Evolutionary conservation across 2,888 invertebrate species (phyloP).

Genomic region (Zelleria hepariella): DNA sequence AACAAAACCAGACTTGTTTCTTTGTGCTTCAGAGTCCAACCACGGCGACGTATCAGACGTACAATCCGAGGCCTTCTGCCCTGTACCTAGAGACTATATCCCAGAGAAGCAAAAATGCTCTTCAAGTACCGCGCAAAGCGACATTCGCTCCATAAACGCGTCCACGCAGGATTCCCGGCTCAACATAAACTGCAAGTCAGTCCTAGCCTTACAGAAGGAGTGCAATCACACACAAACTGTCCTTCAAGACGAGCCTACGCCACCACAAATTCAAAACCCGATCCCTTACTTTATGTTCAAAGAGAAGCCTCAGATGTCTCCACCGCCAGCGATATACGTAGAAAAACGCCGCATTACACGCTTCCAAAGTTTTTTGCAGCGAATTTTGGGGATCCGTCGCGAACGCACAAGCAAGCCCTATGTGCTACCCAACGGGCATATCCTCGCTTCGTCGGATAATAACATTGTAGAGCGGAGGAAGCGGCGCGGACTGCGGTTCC

Average conservation of each 20-base stretch:
- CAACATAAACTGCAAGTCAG: neutral
- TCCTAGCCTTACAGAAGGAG: neutral
- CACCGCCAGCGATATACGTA: conserved; percentile 21
- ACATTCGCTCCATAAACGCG: neutral
- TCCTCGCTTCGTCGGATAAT: conserved; percentile 47
- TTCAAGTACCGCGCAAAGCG: neutral
- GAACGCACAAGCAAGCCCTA: conserved; percentile 15
- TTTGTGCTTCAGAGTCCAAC: conserved; percentile 34
- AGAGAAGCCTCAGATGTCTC: neutral
- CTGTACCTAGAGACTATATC: neutral
- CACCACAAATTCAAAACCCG: conserved; percentile 21
- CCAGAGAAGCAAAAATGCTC: neutral
- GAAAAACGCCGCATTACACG: conserved; percentile 25
- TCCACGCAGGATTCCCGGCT: neutral
- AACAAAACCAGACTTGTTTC: conserved; percentile 49
- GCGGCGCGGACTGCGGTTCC: conserved; percentile 33
- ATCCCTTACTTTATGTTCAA: conserved; percentile 9
- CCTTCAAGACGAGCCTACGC: neutral
- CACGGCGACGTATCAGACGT: neutral
- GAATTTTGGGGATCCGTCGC: conserved; percentile 40
- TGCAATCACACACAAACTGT: neutral
- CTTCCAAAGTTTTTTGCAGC: conserved; percentile 48
- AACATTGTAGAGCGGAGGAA: conserved; percentile 31
- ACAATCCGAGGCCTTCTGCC: neutral
- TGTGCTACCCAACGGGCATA: conserved; percentile 24